Percentiles rank a stretch among this genome's conserved stretches.
These are phyloP conservation scores for Chlorocebus sabaeus DNA, from an alignment of 2,113 vertebrate genomes.

Conservation along the genomic window DNA sequence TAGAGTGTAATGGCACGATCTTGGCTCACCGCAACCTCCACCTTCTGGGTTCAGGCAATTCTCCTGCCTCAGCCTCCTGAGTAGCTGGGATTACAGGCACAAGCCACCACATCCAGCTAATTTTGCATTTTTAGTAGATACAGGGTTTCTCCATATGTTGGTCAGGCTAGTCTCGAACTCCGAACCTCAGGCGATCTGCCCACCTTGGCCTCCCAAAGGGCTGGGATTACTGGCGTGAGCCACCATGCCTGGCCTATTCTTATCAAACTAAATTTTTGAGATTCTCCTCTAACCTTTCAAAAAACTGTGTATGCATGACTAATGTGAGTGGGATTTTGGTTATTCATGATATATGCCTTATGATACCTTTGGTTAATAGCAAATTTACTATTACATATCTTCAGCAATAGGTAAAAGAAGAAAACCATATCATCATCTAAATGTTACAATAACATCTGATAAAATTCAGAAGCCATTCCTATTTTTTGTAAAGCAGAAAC, in stretches of 20 bases:
- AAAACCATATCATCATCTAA: slow-evolving; percentile 4
- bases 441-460: not conserved
- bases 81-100: no score
- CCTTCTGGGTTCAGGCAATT: no score
- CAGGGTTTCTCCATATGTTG: no score
- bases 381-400: not conserved
- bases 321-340: not conserved
- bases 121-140: no score
- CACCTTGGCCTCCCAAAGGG: no score
- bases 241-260: not conserved
- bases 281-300: not conserved
- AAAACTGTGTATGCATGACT: not conserved
- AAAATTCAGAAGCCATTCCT: slow-evolving; percentile 11
- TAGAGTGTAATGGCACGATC: no score
- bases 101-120: no score
- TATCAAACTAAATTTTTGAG: slow-evolving; percentile 9
- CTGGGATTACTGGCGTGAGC: no score
- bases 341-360: not conserved
- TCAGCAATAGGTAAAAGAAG: not conserved
- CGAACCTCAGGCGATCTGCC: no score
- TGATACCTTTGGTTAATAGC: not conserved
- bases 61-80: no score
- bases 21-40: no score
- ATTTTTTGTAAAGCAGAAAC: not conserved
- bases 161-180: no score